These are phyloP conservation scores for Microctonus aethiopoides DNA, from an alignment of 2,888 invertebrate species.

Conservation along the genomic window DNA sequence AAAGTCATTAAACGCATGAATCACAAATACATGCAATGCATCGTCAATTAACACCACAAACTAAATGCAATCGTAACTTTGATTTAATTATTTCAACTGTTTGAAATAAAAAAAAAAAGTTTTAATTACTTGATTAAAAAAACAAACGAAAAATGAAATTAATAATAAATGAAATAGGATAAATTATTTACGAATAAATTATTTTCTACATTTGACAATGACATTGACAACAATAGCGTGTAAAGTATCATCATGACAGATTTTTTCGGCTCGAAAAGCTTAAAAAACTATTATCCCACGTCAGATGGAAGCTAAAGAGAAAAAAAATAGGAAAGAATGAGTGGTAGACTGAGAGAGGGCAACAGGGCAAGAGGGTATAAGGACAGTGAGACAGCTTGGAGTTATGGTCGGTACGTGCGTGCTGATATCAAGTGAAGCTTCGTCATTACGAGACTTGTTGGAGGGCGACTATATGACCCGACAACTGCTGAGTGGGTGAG, in stretches of 20 bases:
- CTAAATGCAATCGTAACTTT: background rate
- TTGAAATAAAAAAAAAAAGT: no score
- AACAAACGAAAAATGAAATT: no score
- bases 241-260: constrained; percentile 13
- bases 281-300: constrained; percentile 38
- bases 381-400: constrained; percentile 36
- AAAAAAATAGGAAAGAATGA: background rate
- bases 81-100: background rate
- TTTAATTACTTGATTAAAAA: no score
- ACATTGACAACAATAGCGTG: background rate
- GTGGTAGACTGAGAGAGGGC: constrained; percentile 22
- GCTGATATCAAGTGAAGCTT: constrained; percentile 9
- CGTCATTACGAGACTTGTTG: constrained; percentile 18
- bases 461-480: constrained; percentile 12
- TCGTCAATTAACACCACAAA: background rate
- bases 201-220: background rate
- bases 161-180: background rate
- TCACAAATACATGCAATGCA: constrained; percentile 30
- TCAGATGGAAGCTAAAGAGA: background rate
- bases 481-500: constrained; percentile 3
- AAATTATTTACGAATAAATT: background rate
- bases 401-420: constrained; percentile 38
- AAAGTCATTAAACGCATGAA: constrained; percentile 24
- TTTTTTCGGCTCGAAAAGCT: background rate
- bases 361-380: constrained; percentile 19